Evolutionary conservation across 2,113 vertebrate species (phyloP).

Genomic region (Acrocephalus arundinaceus): DNA sequence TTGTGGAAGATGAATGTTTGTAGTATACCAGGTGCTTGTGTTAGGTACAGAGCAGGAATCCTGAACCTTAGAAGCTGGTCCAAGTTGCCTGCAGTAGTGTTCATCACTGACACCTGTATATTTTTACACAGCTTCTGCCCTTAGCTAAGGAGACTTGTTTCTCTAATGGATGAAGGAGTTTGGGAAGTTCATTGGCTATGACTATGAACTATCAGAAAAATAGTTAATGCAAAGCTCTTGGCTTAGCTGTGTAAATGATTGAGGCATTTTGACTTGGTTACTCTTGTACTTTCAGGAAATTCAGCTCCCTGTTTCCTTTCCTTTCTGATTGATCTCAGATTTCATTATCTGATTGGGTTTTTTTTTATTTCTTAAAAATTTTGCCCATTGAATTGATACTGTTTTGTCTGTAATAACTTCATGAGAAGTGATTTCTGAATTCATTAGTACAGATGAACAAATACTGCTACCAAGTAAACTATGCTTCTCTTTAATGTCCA

Average conservation of each 20-base stretch:
- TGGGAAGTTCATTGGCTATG: not conserved
- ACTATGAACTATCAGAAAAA: not conserved
- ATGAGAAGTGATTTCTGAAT: not conserved
- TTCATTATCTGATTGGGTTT: not conserved
- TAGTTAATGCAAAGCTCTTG: not conserved
- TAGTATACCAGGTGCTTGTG: not conserved
- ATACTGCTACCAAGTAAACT: not conserved
- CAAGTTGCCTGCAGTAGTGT: not conserved
- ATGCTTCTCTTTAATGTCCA: not conserved
- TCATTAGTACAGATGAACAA: not conserved
- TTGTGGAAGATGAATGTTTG: not conserved
- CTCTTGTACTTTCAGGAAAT: not conserved
- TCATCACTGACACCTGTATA: accelerated
- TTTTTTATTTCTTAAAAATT: not conserved
- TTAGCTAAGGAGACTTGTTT: not conserved
- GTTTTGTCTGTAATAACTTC: not conserved
- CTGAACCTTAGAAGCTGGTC: accelerated
- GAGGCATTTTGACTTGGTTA: not conserved
- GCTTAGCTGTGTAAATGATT: not conserved
- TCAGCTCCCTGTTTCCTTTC: not conserved
- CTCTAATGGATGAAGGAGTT: not conserved
- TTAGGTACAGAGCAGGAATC: not conserved
- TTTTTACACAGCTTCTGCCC: not conserved
- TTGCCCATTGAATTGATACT: not conserved
- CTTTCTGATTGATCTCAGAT: not conserved